These are phyloP conservation scores for Diarsia mendica DNA, from an alignment of 2,888 invertebrate genomes.

Conservation along the genomic window DNA sequence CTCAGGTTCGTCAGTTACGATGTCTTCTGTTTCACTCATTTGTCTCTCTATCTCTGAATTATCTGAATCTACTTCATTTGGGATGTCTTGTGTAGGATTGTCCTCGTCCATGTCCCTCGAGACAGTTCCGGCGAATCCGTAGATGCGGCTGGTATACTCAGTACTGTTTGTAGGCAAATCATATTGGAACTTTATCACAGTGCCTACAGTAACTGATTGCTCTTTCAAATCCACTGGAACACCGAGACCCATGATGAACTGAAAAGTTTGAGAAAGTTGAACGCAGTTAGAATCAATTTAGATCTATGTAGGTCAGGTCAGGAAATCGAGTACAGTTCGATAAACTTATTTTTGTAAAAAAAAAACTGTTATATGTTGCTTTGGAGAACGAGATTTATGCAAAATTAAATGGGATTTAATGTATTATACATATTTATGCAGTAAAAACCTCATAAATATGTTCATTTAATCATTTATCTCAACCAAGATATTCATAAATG, in stretches of 20 bases:
- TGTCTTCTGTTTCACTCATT: slow-evolving; percentile 62
- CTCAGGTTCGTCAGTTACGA: slow-evolving; percentile 62
- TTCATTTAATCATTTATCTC: background rate
- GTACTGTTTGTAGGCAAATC: slow-evolving; percentile 91
- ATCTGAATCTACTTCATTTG: slow-evolving; percentile 66
- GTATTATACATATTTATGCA: background rate
- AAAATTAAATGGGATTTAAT: background rate
- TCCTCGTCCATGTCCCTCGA: slow-evolving; percentile 84
- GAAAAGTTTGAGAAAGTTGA: slow-evolving; percentile 68
- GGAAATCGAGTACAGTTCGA: background rate
- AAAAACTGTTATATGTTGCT: background rate
- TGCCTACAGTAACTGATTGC: slow-evolving; percentile 91
- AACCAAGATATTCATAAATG: background rate
- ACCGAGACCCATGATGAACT: slow-evolving; percentile 93
- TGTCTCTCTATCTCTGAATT: slow-evolving; percentile 62
- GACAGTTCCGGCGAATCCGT: slow-evolving; percentile 84
- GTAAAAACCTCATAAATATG: background rate
- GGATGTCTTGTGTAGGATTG: slow-evolving; percentile 62
- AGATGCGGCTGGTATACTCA: slow-evolving; percentile 89
- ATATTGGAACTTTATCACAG: slow-evolving; percentile 92
- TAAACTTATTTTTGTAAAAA: background rate
- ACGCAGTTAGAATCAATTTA: slow-evolving; percentile 42
- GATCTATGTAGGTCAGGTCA: slow-evolving; percentile 41
- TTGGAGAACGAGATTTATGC: background rate
- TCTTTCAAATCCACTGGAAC: slow-evolving; percentile 92